phyloP scores from a whole-genome alignment of 1,140 invertebrate species.

The Delia radicum region DNA sequence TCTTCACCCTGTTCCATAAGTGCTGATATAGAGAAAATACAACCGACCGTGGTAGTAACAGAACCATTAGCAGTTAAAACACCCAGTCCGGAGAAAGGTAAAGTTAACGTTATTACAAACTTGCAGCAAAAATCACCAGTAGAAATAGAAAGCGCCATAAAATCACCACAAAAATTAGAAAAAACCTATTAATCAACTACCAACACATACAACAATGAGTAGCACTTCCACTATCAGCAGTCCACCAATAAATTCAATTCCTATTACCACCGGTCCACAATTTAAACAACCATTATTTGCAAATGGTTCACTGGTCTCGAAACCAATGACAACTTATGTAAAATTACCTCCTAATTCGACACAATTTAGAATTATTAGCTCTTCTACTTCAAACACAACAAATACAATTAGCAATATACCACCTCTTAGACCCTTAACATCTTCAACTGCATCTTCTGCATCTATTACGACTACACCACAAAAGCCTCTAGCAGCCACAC shows the following conservation, averaged over 20 bases:
- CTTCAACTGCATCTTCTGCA: neutral
- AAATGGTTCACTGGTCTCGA: neutral
- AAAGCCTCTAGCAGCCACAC: neutral
- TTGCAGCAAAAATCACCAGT: neutral
- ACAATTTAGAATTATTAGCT: neutral
- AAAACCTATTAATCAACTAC: neutral
- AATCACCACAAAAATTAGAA: neutral
- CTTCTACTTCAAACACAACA: no score
- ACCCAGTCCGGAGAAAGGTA: neutral
- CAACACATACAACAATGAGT: neutral
- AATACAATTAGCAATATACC: neutral
- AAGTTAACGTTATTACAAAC: neutral
- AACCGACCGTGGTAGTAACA: constrained; percentile 44
- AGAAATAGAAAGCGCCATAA: neutral
- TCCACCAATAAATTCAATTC: neutral
- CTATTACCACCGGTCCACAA: neutral
- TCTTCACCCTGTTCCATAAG: constrained; percentile 21
- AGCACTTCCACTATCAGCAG: neutral
- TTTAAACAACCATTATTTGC: neutral
- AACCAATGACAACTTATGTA: neutral
- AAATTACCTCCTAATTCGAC: neutral
- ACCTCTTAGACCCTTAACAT: neutral
- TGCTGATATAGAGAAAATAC: constrained; percentile 44
- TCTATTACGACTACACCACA: neutral
- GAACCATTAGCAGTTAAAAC: constrained; percentile 30